Evolutionary conservation across 2,888 invertebrate species (phyloP).

Genomic region (Notodonta ziczac): DNA sequence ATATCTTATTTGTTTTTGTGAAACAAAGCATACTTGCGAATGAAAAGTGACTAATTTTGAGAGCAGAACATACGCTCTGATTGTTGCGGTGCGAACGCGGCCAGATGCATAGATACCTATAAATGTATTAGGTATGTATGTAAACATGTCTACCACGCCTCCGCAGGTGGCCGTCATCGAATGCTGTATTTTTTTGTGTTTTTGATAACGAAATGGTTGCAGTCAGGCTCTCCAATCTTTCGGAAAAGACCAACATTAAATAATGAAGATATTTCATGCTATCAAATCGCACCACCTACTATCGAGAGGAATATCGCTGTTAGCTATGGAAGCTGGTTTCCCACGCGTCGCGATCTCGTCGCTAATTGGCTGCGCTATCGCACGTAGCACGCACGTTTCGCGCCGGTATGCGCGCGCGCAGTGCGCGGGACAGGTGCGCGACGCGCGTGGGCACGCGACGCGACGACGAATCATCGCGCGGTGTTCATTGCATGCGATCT

Average conservation of each 20-base stretch:
- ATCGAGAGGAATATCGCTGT: too few species aligned
- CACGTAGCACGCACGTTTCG: background rate
- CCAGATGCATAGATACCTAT: slow-evolving; percentile 26
- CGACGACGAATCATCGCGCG: background rate
- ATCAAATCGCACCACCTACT: too few species aligned
- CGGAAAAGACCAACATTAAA: too few species aligned
- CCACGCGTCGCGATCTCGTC: slow-evolving; percentile 4
- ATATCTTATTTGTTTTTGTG: background rate
- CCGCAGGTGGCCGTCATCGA: too few species aligned
- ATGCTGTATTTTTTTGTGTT: too few species aligned
- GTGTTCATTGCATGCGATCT: background rate
- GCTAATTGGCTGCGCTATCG: slow-evolving; percentile 5
- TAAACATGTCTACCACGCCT: background rate
- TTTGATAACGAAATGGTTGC: too few species aligned
- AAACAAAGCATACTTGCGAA: slow-evolving; percentile 21
- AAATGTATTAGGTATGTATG: slow-evolving; percentile 35
- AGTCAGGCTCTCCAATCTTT: too few species aligned
- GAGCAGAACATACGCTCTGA: slow-evolving; percentile 44
- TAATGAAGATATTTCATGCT: too few species aligned
- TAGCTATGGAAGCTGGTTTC: background rate
- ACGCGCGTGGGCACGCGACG: background rate
- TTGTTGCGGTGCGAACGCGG: slow-evolving; percentile 41
- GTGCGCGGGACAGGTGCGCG: slow-evolving; percentile 1
- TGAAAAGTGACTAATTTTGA: slow-evolving; percentile 31
- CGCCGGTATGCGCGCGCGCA: slow-evolving; percentile 2